Conservation (phyloP, 2,888 invertebrate genomes). For the Euclidia mi region DNA sequence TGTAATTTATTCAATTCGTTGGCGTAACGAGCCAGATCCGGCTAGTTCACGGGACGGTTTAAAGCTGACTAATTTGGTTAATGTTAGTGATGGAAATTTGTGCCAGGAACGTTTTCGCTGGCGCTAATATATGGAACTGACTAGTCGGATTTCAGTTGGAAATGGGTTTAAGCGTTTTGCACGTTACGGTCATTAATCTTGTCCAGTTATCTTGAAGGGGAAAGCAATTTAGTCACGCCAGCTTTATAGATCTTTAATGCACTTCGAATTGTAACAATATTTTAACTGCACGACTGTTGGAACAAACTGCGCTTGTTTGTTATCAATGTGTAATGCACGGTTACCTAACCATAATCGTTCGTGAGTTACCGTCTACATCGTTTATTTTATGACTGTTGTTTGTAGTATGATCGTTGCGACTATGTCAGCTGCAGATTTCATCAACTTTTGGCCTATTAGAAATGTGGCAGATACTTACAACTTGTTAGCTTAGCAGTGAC, state of each 20-base stretch:
- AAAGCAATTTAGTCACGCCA: constrained; percentile 68
- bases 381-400: too few species aligned
- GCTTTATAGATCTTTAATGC: constrained; percentile 62
- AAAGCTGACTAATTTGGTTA: constrained; percentile 88
- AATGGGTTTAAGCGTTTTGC: constrained; percentile 90
- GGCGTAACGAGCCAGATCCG: constrained; percentile 73
- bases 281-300: constrained; percentile 14
- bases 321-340: not conserved
- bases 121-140: constrained; percentile 89
- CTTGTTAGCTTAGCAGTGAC: too few species aligned
- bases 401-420: too few species aligned
- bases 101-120: constrained; percentile 84
- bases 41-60: constrained; percentile 74
- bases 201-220: constrained; percentile 85
- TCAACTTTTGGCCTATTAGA: too few species aligned
- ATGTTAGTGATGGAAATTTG: constrained; percentile 88
- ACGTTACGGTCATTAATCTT: constrained; percentile 89
- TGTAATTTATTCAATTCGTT: constrained; percentile 78
- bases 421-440: too few species aligned
- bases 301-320: not conserved
- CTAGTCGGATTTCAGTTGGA: constrained; percentile 88
- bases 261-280: constrained; percentile 44
- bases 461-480: too few species aligned
- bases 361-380: too few species aligned
- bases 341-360: too few species aligned